phyloP scores from a whole-genome alignment of 1,140 invertebrate genomes.

The Drosophila rhopaloa region DNA sequence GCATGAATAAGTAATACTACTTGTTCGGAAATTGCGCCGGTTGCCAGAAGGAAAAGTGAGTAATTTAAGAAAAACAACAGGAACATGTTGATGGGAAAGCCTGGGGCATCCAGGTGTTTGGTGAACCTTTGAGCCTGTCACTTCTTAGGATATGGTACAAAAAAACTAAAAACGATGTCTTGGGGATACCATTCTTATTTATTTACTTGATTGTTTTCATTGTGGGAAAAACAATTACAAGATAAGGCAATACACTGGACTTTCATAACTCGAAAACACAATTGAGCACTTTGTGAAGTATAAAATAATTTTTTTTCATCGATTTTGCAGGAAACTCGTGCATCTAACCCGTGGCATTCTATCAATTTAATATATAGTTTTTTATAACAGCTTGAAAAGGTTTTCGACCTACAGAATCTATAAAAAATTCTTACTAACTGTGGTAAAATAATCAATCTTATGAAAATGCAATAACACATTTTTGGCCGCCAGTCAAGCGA shows the following conservation, averaged over 20 bases:
- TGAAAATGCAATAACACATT: neutral
- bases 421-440: no score
- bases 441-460: no score
- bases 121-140: slow-evolving; percentile 1
- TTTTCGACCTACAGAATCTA: no score
- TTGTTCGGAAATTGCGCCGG: slow-evolving; percentile 19
- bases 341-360: no score
- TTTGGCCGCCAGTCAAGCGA: neutral
- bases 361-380: no score
- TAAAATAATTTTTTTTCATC: no score
- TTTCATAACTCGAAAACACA: no score
- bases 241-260: no score
- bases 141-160: slow-evolving; percentile 4
- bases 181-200: slow-evolving; percentile 10
- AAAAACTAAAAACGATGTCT: neutral
- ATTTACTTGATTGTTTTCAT: slow-evolving; percentile 16
- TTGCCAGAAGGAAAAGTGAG: slow-evolving; percentile 26
- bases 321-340: no score
- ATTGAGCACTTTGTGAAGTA: no score
- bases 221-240: slow-evolving; percentile 1
- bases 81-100: slow-evolving; percentile 4
- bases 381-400: no score
- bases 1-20: slow-evolving; percentile 58
- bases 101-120: slow-evolving; percentile 5
- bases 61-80: slow-evolving; percentile 62